Evolutionary conservation across 2,888 invertebrate species (phyloP), one percentile per base, ranked within the genome.

Genomic region (Arenicola marina): DNA sequence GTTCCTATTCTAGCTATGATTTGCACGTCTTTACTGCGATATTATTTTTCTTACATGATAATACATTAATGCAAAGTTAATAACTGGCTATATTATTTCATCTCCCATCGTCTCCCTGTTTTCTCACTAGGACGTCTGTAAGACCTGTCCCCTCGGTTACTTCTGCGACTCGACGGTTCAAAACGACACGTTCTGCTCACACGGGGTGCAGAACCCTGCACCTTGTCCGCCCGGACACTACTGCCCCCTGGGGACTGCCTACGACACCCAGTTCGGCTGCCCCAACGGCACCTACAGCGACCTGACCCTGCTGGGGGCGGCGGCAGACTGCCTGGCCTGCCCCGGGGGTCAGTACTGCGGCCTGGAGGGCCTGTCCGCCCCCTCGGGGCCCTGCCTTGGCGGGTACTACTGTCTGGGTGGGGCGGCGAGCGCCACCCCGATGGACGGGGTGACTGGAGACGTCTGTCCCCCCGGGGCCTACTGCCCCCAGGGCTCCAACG

Each of bases 391-490:
- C 26, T 69, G 69, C 43, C 34, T 58, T 59, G 38, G 59, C 73
- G 81, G 81, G 2, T 76, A 75, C 66, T 81, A 73, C 66, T 81
- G 81, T 59, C 76, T 74, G 24, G 66, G 70, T 2, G 79, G 78
- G 26, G 77, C 78, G 4, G 71, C 76, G 56, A 66, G 74, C 1
- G 70, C 76, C 1, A 74, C 67, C n/a, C 81, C 81, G 7, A 73
- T 71, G 55, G 72, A 73, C 29, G 61, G 63, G 38, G 73, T 71
- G 38, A 71, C 75, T 0, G 80, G 80, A 4, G 78, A 78, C 2
- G 63, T 77, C 2, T 81, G 81, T 69, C 74, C 78, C 0, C 11
- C 66, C 4, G 80, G 80, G 18, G 69, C 68, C 0, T 80, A 76
- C 65, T 81, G 81, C 60, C 76, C 74, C 3, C 56, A 66, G 3